Evolutionary conservation across 2,888 invertebrate genomes (phyloP), one percentile per base, ranked within the genome.

Genomic region (Lasioglossum leucozonium): DNA sequence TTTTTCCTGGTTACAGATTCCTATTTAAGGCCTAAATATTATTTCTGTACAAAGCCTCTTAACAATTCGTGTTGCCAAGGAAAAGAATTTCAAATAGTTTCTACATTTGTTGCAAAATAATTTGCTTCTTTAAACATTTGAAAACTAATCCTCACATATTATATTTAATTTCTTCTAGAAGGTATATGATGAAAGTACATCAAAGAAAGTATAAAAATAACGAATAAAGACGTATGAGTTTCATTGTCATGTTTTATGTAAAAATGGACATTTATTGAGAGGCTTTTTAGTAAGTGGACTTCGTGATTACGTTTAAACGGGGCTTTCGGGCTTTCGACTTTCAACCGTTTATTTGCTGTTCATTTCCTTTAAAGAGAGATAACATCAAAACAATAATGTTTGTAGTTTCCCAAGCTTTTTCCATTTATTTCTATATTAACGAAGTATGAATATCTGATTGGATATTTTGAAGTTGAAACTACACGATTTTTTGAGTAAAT

Each of bases 11-110:
- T 73, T 74, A 90, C 78, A 87, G 88, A 92, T 92, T 91, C 89
- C 89, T 92, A 92, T 84, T 62, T 89, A 88, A 87, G 90, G 89
- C 89, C 88, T 90, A 92, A 88, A 83, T 34, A 78, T 89, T 88
- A 87, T 75, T 86, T 80, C 26, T 73, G 74, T 72, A 72, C 67
- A 79, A 77, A 82, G 88, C 80, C 37, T 67, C 67, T 40, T 22
- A 37, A 11, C 11, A 40, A n/a, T 40, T 11, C 37, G 22, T 37
- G 67, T 67, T 40, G 13, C 5, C 11, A n/a, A 37, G n/a, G 0
- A 40, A 34, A 37, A 22, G 4, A 67, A 13, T n/a, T 67, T 37
- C n/a, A 18, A 40, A 37, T 40, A 40, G 4, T 67, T n/a, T n/a
- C n/a, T 37, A 16, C 18, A 0, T 65, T 65, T 37, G 11, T 67